A percentile compares a stretch with the other conserved stretches of the same genome.
phyloP scores from a whole-genome alignment of 2,888 invertebrate species.

The Leucophora obtusa region DNA sequence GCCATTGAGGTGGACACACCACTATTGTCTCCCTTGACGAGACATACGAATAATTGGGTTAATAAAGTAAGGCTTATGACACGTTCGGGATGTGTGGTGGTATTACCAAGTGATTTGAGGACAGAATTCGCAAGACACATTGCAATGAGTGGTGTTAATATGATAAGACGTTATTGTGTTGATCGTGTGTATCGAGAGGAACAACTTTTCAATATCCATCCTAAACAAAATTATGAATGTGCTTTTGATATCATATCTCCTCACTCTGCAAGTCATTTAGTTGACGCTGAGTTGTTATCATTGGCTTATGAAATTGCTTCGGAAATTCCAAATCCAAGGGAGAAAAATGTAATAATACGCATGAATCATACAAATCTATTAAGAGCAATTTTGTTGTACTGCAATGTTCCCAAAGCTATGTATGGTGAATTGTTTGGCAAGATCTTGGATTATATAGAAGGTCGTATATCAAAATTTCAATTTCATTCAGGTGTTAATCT shows the following conservation, averaged over 20 bases:
- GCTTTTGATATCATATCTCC: conserved; percentile 95
- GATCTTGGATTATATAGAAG: conserved; percentile 79
- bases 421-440: conserved; percentile 77
- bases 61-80: conserved; percentile 90
- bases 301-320: conserved; percentile 87
- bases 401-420: conserved; percentile 87
- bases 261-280: conserved; percentile 85
- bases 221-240: conserved; percentile 92
- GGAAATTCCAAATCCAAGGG: conserved; percentile 83
- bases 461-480: conserved; percentile 84
- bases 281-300: conserved; percentile 91
- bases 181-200: conserved; percentile 92
- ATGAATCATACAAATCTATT: conserved; percentile 89
- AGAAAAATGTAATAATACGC: conserved; percentile 84
- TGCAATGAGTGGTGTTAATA: conserved; percentile 87
- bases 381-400: conserved; percentile 87
- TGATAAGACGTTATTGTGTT: conserved; percentile 90
- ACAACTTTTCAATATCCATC: conserved; percentile 89
- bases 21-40: conserved; percentile 87
- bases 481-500: conserved; percentile 84
- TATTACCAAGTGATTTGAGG: conserved; percentile 90
- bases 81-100: conserved; percentile 89
- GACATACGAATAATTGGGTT: conserved; percentile 73
- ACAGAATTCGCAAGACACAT: conserved; percentile 90
- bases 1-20: conserved; percentile 89